Evolutionary conservation across 2,113 vertebrate genomes (phyloP).

Genomic region (Terrapene triunguis): DNA sequence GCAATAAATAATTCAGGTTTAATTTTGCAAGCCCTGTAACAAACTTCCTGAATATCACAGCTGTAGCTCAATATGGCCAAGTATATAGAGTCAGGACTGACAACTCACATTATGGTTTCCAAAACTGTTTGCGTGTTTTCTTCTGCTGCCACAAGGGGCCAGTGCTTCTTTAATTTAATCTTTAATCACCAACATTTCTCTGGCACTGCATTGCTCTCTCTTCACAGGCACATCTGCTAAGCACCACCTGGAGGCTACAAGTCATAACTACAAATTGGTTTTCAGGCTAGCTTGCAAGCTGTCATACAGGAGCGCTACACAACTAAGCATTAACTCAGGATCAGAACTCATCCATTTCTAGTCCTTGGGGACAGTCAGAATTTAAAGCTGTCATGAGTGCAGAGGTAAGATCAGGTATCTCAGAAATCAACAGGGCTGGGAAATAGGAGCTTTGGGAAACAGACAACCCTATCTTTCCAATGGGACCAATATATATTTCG

Average conservation of each 20-base stretch:
- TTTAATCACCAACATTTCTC: background rate
- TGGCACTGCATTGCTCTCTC: background rate
- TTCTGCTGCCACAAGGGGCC: constrained; percentile 37
- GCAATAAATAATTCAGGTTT: background rate
- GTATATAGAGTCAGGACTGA: background rate
- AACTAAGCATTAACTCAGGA: background rate
- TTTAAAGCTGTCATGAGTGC: background rate
- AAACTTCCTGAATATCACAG: constrained; percentile 6
- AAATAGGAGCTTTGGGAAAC: background rate
- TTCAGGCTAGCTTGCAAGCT: background rate
- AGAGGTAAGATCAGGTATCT: background rate
- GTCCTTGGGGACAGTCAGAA: background rate
- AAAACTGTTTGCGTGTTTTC: background rate
- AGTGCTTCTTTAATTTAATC: constrained; percentile 34
- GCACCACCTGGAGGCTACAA: constrained; percentile 48
- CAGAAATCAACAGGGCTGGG: background rate
- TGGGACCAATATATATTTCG: background rate
- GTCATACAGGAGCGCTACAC: background rate
- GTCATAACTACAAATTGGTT: background rate
- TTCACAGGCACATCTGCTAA: constrained; percentile 4
- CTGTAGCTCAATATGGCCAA: background rate
- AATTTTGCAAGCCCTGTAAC: background rate
- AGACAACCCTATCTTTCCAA: fast-evolving
- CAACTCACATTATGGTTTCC: background rate
- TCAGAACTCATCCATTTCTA: background rate